phyloP scores from a whole-genome alignment of 2,113 vertebrate species.

The Bubo scandiacus region DNA sequence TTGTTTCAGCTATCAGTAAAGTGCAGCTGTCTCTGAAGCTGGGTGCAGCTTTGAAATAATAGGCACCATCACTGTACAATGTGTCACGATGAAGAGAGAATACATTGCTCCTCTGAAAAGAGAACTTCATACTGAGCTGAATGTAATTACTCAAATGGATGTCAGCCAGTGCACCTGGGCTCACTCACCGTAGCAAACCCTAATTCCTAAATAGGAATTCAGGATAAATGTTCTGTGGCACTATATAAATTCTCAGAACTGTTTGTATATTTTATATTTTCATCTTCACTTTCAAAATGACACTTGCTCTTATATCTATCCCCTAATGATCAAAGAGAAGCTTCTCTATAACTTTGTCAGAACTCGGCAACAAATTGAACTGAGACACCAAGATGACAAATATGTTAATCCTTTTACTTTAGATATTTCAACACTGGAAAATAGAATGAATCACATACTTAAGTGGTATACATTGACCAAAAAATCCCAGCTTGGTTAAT shows the following conservation, averaged over 20 bases:
- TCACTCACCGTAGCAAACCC: not conserved
- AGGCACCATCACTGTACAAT: not conserved
- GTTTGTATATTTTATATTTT: not conserved
- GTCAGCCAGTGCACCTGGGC: slow-evolving; percentile 28
- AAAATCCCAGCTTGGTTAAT: not conserved
- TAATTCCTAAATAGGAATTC: not conserved
- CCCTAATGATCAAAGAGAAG: not conserved
- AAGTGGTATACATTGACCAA: not conserved
- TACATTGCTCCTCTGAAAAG: slow-evolving; percentile 1
- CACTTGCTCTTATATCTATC: not conserved
- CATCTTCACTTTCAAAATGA: not conserved
- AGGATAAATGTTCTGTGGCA: not conserved
- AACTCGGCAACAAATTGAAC: not conserved
- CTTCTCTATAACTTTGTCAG: not conserved
- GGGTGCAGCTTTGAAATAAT: not conserved
- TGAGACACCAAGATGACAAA: not conserved
- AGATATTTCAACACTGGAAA: not conserved
- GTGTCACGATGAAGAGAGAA: not conserved
- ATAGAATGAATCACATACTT: not conserved
- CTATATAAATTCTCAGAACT: slow-evolving; percentile 8
- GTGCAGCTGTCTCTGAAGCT: not conserved
- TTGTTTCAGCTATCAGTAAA: slow-evolving; percentile 26
- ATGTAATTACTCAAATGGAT: slow-evolving; percentile 30
- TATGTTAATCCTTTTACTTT: not conserved
- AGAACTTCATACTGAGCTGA: not conserved